Conservation (phyloP, 2,113 vertebrate genomes). For the Rhineura floridana region DNA sequence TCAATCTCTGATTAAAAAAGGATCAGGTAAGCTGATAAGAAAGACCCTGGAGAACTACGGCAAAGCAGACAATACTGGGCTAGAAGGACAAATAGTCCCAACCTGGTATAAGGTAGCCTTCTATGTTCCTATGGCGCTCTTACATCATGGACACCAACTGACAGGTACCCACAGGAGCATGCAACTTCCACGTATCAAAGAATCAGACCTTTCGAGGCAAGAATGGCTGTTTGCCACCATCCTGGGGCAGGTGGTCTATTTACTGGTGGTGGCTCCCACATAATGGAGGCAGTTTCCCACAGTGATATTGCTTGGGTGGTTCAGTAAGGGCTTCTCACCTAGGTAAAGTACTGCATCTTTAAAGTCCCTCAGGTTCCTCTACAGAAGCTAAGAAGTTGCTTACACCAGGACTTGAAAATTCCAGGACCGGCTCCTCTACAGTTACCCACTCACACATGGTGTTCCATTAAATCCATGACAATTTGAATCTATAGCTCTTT, state of each 20-base stretch:
- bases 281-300: neutral
- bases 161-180: neutral
- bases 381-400: neutral
- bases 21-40: neutral
- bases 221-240: neutral
- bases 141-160: neutral
- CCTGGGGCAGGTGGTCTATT: neutral
- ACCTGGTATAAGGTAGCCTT: neutral
- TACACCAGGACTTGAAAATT: neutral
- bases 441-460: neutral
- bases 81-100: neutral
- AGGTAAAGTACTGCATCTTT: neutral
- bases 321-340: neutral
- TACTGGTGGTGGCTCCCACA: neutral
- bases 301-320: neutral
- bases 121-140: neutral
- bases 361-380: neutral
- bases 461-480: neutral
- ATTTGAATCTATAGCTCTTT: neutral
- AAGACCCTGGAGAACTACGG: neutral
- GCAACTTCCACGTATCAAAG: neutral
- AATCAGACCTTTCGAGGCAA: neutral
- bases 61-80: neutral
- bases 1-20: neutral
- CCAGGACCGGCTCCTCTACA: neutral